Conservation (phyloP, 2,888 invertebrate species). For the Tanaodytes sp. region DNA sequence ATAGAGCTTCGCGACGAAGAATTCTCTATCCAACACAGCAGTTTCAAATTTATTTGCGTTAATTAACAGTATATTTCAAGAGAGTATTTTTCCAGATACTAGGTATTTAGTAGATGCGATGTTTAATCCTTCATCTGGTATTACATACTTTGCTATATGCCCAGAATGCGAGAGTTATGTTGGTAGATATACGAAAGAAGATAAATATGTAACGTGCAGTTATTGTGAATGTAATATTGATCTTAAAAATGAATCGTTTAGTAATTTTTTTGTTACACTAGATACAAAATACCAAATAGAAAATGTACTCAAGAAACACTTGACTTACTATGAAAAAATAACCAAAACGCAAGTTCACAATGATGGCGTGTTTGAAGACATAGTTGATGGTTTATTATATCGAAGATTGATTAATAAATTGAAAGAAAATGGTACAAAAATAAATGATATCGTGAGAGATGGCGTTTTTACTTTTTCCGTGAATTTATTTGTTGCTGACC, state of each 20-base stretch:
- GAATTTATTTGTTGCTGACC: conserved; percentile 55
- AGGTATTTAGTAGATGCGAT: conserved; percentile 14
- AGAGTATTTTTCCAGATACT: conserved; percentile 8
- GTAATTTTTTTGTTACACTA: conserved; percentile 8
- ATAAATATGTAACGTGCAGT: neutral
- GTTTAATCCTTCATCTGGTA: neutral
- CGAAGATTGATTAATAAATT: conserved; percentile 13
- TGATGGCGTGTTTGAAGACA: neutral
- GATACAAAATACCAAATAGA: neutral
- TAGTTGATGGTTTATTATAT: conserved; percentile 7
- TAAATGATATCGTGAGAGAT: conserved; percentile 48
- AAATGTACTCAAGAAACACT: conserved; percentile 7
- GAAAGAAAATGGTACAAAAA: conserved; percentile 40
- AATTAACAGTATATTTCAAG: conserved; percentile 9
- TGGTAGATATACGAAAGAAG: neutral
- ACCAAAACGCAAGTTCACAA: conserved; percentile 4
- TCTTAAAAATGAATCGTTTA: neutral
- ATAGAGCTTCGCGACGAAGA: conserved; percentile 1
- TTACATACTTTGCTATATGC: conserved; percentile 7
- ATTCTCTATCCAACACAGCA: conserved; percentile 2
- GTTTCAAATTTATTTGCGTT: conserved; percentile 9
- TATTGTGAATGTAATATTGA: neutral
- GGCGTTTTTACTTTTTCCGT: conserved; percentile 42
- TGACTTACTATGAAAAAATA: conserved; percentile 4
- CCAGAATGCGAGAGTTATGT: neutral